Percentiles rank a stretch among this genome's conserved stretches.
Evolutionary conservation across 2,113 vertebrate species (phyloP).

Genomic region (Vidua chalybeata): DNA sequence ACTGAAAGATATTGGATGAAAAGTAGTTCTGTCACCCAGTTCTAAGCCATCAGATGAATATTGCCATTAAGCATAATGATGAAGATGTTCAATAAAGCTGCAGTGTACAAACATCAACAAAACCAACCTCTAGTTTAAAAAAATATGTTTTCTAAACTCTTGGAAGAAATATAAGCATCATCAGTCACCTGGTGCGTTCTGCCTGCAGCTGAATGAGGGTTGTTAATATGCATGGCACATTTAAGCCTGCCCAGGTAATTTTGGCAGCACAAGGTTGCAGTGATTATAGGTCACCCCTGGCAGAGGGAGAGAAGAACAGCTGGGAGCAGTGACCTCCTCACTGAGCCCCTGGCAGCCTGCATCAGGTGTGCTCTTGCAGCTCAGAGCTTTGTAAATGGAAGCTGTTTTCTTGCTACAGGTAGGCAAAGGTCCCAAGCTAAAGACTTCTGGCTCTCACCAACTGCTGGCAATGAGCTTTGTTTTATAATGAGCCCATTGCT

Average conservation of each 20-base stretch:
- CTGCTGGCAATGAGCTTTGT: neutral
- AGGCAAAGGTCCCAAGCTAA: neutral
- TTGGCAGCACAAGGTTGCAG: neutral
- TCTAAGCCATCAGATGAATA: neutral
- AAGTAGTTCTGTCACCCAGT: neutral
- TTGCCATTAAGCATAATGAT: neutral
- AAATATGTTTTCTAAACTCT: neutral
- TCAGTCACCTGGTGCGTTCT: neutral
- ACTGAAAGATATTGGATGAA: neutral
- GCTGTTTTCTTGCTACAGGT: neutral
- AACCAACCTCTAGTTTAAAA: neutral
- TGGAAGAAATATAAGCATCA: neutral
- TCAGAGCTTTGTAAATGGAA: neutral
- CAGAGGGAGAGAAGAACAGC: neutral
- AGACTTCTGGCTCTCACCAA: neutral
- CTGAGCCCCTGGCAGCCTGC: neutral
- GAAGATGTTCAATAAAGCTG: conserved; percentile 13
- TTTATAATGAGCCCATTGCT: neutral
- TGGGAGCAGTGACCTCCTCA: neutral
- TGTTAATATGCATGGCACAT: fast-evolving
- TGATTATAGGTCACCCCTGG: neutral
- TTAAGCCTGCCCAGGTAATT: neutral
- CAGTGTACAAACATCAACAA: neutral
- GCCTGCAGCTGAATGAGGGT: neutral
- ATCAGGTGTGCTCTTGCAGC: neutral